Conservation (phyloP, 2,797 vertebrate genomes). For the Geotria australis region DNA sequence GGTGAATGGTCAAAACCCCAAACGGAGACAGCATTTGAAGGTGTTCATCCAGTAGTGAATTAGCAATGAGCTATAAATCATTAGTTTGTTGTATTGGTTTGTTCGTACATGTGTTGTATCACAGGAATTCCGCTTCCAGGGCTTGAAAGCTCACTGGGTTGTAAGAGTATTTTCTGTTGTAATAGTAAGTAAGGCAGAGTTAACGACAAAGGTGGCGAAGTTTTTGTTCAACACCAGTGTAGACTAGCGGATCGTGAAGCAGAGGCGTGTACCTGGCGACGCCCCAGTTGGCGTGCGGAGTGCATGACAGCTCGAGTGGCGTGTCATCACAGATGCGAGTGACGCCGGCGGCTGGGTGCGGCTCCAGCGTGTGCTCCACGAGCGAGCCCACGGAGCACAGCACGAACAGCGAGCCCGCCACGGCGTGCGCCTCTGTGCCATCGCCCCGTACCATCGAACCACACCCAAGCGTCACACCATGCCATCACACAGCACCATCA, state of each 20-base stretch:
- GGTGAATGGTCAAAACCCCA: too few species aligned
- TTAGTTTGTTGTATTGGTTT: too few species aligned
- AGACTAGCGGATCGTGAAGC: neutral
- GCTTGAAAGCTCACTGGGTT: neutral
- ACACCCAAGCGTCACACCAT: too few species aligned
- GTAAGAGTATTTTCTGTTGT: neutral
- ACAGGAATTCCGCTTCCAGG: too few species aligned
- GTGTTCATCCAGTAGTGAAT: too few species aligned
- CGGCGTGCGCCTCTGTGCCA: slow-evolving; percentile 12
- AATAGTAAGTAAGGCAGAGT: neutral
- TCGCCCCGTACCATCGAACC: too few species aligned
- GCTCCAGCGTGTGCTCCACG: slow-evolving; percentile 73
- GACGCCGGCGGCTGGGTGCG: slow-evolving; percentile 51
- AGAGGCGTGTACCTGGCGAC: slow-evolving; percentile 34
- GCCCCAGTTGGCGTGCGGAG: slow-evolving; percentile 66
- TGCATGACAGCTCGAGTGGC: slow-evolving; percentile 57
- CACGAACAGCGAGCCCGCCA: slow-evolving; percentile 69
- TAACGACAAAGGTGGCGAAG: too few species aligned
- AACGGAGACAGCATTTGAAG: too few species aligned
- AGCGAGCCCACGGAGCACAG: slow-evolving; percentile 78
- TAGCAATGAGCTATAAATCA: too few species aligned
- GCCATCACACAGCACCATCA: too few species aligned
- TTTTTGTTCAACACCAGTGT: neutral
- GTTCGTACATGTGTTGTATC: too few species aligned
- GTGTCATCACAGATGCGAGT: slow-evolving; percentile 85